These are phyloP conservation scores for Himalopsyche tibetana DNA, from an alignment of 2,888 invertebrate species.

Conservation along the genomic window DNA sequence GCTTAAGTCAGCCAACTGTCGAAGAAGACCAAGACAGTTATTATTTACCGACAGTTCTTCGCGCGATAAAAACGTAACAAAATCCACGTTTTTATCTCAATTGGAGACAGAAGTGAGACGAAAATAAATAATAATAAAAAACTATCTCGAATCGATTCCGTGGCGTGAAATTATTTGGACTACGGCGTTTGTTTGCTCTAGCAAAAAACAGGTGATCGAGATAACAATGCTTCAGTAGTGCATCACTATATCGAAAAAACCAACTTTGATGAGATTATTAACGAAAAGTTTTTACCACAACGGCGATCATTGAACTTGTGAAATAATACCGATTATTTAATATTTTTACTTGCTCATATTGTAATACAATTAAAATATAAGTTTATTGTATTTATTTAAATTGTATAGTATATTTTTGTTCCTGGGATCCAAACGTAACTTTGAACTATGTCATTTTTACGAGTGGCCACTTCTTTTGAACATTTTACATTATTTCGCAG, in stretches of 20 bases:
- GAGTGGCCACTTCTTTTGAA: too few relatives aligned
- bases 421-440: too few relatives aligned
- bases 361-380: too few relatives aligned
- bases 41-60: neutral
- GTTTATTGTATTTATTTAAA: too few relatives aligned
- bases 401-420: too few relatives aligned
- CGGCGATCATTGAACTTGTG: neutral
- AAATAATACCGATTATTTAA: neutral
- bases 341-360: too few relatives aligned
- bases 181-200: constrained; percentile 28
- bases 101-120: constrained; percentile 22
- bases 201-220: neutral
- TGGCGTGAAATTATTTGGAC: constrained; percentile 53
- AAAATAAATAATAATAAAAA: constrained; percentile 33
- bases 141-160: constrained; percentile 50
- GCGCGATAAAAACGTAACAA: neutral
- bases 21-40: neutral
- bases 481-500: too few relatives aligned
- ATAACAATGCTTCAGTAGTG: neutral
- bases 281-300: neutral
- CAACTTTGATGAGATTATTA: neutral
- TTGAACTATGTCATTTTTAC: too few relatives aligned
- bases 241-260: neutral
- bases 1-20: neutral
- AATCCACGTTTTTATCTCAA: neutral